These are phyloP conservation scores for Acrocera orbiculus DNA, from an alignment of 2,888 invertebrate species.

Conservation along the genomic window DNA sequence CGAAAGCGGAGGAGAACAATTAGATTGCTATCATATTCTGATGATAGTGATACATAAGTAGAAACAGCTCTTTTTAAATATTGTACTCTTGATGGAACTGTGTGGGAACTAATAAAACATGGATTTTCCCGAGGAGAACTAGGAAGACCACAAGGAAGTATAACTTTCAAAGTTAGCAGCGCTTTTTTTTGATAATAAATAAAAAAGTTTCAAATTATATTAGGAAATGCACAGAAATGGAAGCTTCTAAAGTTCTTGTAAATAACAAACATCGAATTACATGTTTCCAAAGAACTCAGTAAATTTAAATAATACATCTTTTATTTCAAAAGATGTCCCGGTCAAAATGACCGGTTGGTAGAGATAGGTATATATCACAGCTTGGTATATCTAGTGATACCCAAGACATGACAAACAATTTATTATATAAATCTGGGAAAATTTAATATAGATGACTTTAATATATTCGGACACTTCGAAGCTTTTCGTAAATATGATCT, in stretches of 20 bases:
- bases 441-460: too few relatives aligned
- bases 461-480: too few relatives aligned
- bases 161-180: not conserved
- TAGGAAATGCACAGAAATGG: not conserved
- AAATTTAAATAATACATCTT: not conserved
- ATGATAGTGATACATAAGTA: not conserved
- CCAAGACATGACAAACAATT: too few relatives aligned
- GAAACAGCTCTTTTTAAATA: too few relatives aligned
- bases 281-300: not conserved
- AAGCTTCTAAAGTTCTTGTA: slow-evolving; percentile 1
- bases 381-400: too few relatives aligned
- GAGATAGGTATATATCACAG: too few relatives aligned
- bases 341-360: slow-evolving; percentile 1
- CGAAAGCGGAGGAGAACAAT: too few relatives aligned
- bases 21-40: slow-evolving; percentile 1
- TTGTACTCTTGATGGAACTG: slow-evolving; percentile 1
- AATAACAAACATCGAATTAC: not conserved
- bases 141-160: slow-evolving; percentile 1
- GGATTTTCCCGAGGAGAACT: not conserved
- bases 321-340: not conserved
- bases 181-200: not conserved
- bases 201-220: not conserved
- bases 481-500: too few relatives aligned
- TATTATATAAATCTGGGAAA: too few relatives aligned
- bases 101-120: slow-evolving; percentile 1